Evolutionary conservation across 2,797 vertebrate species (phyloP).

Genomic region (Luscinia luscinia): DNA sequence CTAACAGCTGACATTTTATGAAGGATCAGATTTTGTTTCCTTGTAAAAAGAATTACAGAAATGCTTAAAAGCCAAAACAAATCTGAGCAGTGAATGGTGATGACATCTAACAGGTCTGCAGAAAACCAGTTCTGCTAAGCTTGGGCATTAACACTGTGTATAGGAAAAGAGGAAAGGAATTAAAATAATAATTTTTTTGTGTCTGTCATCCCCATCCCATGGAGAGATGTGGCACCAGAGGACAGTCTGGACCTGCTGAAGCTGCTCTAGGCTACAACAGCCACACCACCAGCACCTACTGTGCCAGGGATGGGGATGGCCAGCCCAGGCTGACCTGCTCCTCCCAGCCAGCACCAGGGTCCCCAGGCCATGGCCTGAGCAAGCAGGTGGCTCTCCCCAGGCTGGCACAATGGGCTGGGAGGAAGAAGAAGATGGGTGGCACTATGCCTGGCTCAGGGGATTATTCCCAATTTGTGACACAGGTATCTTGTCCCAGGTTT

Average conservation of each 20-base stretch:
- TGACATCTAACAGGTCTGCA: conserved; percentile 37
- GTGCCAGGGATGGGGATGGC: accelerated
- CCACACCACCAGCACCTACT: accelerated
- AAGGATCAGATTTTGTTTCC: conserved; percentile 48
- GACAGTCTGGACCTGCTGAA: background rate
- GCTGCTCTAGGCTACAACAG: background rate
- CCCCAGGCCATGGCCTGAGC: background rate
- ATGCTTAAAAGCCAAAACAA: conserved; percentile 42
- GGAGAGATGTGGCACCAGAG: background rate
- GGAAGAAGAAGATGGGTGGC: background rate
- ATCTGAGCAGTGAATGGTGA: conserved; percentile 20
- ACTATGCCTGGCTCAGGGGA: background rate
- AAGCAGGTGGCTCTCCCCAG: background rate
- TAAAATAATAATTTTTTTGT: background rate
- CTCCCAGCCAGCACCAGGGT: background rate
- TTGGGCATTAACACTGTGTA: background rate
- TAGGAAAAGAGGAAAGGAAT: background rate
- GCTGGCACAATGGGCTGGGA: background rate
- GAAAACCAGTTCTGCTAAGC: background rate
- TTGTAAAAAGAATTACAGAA: conserved; percentile 50
- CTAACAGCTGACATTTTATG: conserved; percentile 16
- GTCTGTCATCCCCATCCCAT: background rate
- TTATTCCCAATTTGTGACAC: background rate
- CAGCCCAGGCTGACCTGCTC: background rate
- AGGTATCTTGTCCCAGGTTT: background rate